These are phyloP conservation scores for Oxyscelio sp. DNA, from an alignment of 2,888 invertebrate genomes.

Conservation along the genomic window DNA sequence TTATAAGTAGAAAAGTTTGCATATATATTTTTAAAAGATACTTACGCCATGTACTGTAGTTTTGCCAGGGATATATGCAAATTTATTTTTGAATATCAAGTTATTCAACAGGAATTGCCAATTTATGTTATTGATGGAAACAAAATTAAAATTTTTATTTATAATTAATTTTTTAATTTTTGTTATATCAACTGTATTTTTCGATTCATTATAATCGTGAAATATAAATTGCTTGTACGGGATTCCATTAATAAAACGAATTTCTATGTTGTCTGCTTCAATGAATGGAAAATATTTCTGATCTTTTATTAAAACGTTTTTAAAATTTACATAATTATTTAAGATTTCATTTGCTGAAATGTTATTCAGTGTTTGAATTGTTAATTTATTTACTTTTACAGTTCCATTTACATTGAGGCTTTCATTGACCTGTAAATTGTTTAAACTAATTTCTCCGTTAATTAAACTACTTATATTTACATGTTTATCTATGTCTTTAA, in stretches of 20 bases:
- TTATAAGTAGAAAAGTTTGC: too few relatives aligned
- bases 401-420: constrained; percentile 83
- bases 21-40: too few relatives aligned
- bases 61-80: constrained; percentile 86
- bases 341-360: constrained; percentile 80
- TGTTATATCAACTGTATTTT: constrained; percentile 79
- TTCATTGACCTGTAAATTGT: constrained; percentile 83
- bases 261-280: constrained; percentile 79
- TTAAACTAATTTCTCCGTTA: constrained; percentile 46
- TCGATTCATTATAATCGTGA: constrained; percentile 80
- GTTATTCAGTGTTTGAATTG: constrained; percentile 82
- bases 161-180: constrained; percentile 76
- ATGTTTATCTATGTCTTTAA: constrained; percentile 70
- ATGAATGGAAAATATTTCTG: constrained; percentile 78
- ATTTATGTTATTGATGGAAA: constrained; percentile 80
- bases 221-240: constrained; percentile 82
- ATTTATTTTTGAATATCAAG: constrained; percentile 88
- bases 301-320: constrained; percentile 72
- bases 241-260: constrained; percentile 83
- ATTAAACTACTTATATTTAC: constrained; percentile 59
- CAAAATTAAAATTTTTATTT: constrained; percentile 73
- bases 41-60: constrained; percentile 89
- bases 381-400: constrained; percentile 81
- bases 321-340: constrained; percentile 80
- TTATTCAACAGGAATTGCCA: constrained; percentile 88